Evolutionary conservation across 2,888 invertebrate genomes (phyloP).

Genomic region (Cancer borealis): DNA sequence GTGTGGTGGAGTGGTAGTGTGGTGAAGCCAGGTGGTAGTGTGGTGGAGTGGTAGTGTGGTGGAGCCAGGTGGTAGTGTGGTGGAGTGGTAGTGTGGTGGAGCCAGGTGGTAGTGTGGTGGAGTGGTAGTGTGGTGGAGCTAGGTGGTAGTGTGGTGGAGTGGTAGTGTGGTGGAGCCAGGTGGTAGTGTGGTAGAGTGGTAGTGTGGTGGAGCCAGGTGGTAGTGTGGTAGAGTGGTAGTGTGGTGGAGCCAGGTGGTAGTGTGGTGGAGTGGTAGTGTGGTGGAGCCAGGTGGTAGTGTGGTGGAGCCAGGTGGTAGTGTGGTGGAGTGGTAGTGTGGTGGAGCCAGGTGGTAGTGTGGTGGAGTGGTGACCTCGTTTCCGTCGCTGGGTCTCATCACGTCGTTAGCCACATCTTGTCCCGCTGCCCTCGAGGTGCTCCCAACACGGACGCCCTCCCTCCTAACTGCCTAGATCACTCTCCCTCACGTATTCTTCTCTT

Average conservation of each 20-base stretch:
- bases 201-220: background rate
- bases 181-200: constrained; percentile 4
- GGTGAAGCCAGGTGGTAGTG: background rate
- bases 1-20: background rate
- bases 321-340: background rate
- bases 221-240: background rate
- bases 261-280: background rate
- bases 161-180: too few relatives aligned
- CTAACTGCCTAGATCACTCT: constrained; percentile 4
- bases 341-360: background rate
- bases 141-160: too few relatives aligned
- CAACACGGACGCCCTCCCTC: background rate
- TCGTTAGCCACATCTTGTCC: constrained; percentile 38
- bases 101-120: too few relatives aligned
- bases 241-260: background rate
- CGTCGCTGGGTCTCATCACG: background rate
- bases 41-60: background rate
- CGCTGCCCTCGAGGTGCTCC: background rate
- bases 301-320: background rate
- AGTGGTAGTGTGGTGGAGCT: too few relatives aligned
- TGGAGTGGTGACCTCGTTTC: background rate
- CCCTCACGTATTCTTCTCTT: background rate
- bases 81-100: too few relatives aligned
- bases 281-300: background rate
- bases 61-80: too few relatives aligned